Base-by-base conservation (phyloP, 2,797 vertebrate species). In the Anguilla anguilla region DNA sequence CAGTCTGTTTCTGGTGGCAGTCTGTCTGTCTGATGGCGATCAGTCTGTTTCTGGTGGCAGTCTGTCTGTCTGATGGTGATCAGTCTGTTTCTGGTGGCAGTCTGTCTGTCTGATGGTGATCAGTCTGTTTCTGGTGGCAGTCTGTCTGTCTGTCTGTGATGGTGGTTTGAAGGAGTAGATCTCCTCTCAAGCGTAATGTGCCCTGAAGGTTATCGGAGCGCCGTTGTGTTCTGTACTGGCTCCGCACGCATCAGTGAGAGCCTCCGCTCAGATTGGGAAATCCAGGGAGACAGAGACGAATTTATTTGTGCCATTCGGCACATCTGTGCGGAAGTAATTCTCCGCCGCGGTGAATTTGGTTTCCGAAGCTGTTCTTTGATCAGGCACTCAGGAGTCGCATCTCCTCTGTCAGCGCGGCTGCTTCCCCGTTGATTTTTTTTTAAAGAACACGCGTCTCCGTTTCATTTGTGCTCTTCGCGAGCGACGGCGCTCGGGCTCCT, bases 401-500 rank as follows among this genome's bases (percentile, higher is more conserved):
- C 11, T 79, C 74, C 39, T 79, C 74, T 43, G 39, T 79, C 35
- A 43, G 39, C 19, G 1, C 17, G 15, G 39, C 39, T 46, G 35
- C 74, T 79, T 79, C 39, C 74, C 74, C 46, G 74, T 79, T 43
- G 74, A 79, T 64, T 64, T 64, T 64, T 79, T 19, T 19, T 43
- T 19, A 22, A 46, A 79, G 69, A 74, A 79, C 74, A 46, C 31
- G 17, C 4, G 11, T 79, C 74, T 79, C 74, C 6, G 35, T 79
- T 79, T 79, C 74, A 79, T 43, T 79, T 79, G 74, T 15, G 31
- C 35, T 22, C 13, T 6, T 46, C 3, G 6, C 7, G 35, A 7
- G 46, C 22, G 31, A 46, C 74, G 10, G 35, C 39, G 35, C 31
- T 22, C n/a, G 57, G 91, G 87, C 90, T 89, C 90, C 89, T 87